Base-by-base conservation (phyloP, 2,888 invertebrate species). In the Cactoblastis cactorum region DNA sequence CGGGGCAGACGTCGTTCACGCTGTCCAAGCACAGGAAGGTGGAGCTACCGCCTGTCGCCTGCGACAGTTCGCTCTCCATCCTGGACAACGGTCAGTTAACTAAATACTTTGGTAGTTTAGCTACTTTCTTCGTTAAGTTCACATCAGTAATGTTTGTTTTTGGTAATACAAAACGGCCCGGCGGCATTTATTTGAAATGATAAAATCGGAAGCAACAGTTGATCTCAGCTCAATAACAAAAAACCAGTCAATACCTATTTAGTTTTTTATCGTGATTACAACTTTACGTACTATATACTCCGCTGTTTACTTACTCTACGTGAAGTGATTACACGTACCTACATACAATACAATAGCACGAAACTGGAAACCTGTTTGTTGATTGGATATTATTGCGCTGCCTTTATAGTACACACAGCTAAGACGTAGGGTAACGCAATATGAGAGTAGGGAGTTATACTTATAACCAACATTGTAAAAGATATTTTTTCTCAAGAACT, bases 21-120 rank as follows among this genome's bases (percentile, higher is more conserved):
- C 69, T 93, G 54, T 91, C 92, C 53, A 90, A 91, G 62, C 92
- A 92, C 74, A 80, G 91, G 59, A 92, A 91, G 73, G 92, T 93
- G 57, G 92, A 92, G 64, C 79, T 93, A 53, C 86, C n/a, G 48
- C 91, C 92, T 17, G 84, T 84, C 51, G 73, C 71, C 50, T 71
- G 74, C 53, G 86, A 85, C 54, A 68, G 79, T 11, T 69, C 83
- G 12, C 77, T 84, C 53, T 69, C 69, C 39, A 68, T 83, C 53
- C 71, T 84, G 57, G 81, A 84, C 58, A 71, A 76, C 65, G 88
- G 88, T 89, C 67, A 77, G 77, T 43, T 38, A 12, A 12, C 34
- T 14, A 4, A 6, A 28, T 28, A 4, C 32, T 14, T 14, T 14
- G 34, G 14, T 5, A 5, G 3, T 37, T 17, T n/a, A 34, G 17